phyloP scores from a whole-genome alignment of 2,113 vertebrate species.

The Scophthalmus maximus region DNA sequence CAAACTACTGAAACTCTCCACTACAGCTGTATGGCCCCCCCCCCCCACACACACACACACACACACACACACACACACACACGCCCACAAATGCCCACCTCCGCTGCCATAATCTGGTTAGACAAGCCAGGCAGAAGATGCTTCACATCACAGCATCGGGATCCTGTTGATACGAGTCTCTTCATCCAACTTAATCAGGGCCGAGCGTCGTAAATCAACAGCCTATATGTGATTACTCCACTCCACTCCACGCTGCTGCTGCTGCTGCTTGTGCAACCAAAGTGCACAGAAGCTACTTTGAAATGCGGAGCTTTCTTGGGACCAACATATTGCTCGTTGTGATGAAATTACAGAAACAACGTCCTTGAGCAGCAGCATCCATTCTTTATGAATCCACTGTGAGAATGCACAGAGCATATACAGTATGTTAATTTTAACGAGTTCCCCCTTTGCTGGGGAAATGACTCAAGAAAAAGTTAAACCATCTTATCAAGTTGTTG shows the following conservation, averaged over 20 bases:
- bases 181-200: conserved; percentile 46
- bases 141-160: conserved; percentile 26
- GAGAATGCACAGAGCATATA: conserved; percentile 15
- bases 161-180: conserved; percentile 34
- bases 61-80: conserved; percentile 3
- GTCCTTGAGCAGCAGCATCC: conserved; percentile 35
- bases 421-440: conserved; percentile 13
- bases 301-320: not conserved
- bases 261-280: conserved; percentile 18
- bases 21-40: not conserved
- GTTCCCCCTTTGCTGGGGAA: not conserved
- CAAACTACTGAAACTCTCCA: conserved; percentile 1
- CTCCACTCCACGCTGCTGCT: no score
- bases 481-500: not conserved
- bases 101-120: conserved; percentile 14
- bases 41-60: not conserved
- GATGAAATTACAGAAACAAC: conserved; percentile 49
- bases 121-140: conserved; percentile 19
- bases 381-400: conserved; percentile 56
- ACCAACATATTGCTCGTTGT: conserved; percentile 21
- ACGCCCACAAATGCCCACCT: not conserved
- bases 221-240: conserved; percentile 15
- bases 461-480: conserved; percentile 1
- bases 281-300: conserved; percentile 19
- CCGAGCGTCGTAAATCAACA: conserved; percentile 47